Base-by-base conservation (phyloP, 2,113 vertebrate species). In the Eulemur macaco region DNA sequence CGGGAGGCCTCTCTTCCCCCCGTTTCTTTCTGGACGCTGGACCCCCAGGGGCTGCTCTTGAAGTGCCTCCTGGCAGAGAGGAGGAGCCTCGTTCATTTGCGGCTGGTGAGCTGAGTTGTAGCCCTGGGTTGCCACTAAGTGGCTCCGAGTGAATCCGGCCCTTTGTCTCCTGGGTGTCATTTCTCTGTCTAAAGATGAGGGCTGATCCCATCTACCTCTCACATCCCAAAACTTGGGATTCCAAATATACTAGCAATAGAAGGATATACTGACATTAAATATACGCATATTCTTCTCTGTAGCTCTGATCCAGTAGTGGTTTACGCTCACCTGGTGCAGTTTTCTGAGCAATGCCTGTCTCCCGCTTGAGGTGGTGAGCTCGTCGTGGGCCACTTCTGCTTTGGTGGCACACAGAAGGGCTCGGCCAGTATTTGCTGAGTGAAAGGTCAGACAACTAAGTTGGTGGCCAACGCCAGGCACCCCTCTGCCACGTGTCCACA, bases 271-370 rank as follows among this genome's bases (percentile, higher is more conserved):
- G 20, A 63, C 27, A 5, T 29, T 63, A 63, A 63, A 63, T 29
- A 63, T 4, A 29, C 0, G 27, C 27, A 63, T 5, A 0, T 54
- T 78, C 34, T 78, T 34, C 31, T n/a, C 12, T 54, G 76, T n/a
- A 7, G 50, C 39, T 45, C 8, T 76, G 50, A 15, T 29, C 31
- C 5, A 23, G 63, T 20, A 15, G 25, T 54, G 74, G 10, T 21
- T 54, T 56, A 42, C 2, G 63, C 3, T 25, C 17, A 7, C 0
- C 1, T 50, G 71, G 18, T 27, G 0, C 42, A 2, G 8, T 52
- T 63, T 87, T 47, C 63, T 29, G 6, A 42, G 47, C 27, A 11
- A 5, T 12, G 31, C 29, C 58, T 73, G 9, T 54, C 58, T 80
- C 66, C 60, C 2, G 1, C 4, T 13, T 18, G 31, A 52, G 34